Evolutionary conservation across 2,888 invertebrate genomes (phyloP).

Genomic region (Automeris io): DNA sequence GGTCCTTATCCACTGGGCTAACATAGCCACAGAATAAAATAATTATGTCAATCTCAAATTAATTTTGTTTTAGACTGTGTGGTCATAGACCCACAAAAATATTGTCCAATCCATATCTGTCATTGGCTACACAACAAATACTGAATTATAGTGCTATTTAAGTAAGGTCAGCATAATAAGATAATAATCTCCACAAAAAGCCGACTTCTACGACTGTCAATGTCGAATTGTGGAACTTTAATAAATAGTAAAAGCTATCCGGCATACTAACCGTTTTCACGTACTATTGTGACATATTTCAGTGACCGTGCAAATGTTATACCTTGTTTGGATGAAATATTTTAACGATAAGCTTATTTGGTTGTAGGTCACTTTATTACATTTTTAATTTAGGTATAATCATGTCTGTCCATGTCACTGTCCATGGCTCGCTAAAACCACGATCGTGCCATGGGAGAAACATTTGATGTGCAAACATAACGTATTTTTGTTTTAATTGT

Average conservation of each 20-base stretch:
- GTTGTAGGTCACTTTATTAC: too few species aligned
- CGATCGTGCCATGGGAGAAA: too few species aligned
- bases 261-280: conserved; percentile 29
- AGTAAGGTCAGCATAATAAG: conserved; percentile 40
- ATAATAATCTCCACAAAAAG: conserved; percentile 45
- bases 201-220: conserved; percentile 43
- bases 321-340: not conserved
- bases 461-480: too few species aligned
- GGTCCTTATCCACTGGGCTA: too few species aligned
- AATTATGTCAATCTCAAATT: too few species aligned
- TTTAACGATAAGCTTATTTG: too few species aligned
- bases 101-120: conserved; percentile 2
- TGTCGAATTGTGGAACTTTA: conserved; percentile 50
- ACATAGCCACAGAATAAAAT: too few species aligned
- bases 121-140: conserved; percentile 15
- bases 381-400: too few species aligned
- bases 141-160: conserved; percentile 42
- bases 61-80: too few species aligned
- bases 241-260: conserved; percentile 39
- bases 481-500: too few species aligned
- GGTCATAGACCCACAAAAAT: not conserved
- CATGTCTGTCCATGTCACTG: too few species aligned
- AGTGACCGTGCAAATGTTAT: not conserved
- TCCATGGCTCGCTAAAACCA: too few species aligned
- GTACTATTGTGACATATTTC: conserved; percentile 30